A percentile compares a stretch with the other conserved stretches of the same genome.
phyloP scores from a whole-genome alignment of 2,113 vertebrate species.

The Maccullochella peelii region DNA sequence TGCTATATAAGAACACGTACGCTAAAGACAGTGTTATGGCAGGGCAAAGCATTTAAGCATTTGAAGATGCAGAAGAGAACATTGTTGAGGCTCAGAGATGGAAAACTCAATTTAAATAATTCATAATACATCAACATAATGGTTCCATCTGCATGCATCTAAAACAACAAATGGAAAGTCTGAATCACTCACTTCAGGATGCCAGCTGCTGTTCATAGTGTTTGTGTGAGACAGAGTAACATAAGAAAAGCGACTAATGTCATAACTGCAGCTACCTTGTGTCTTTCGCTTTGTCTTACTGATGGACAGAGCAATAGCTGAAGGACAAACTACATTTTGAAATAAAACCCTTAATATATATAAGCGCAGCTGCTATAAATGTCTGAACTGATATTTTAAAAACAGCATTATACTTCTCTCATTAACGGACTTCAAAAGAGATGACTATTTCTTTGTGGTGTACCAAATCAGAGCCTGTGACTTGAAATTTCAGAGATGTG shows the following conservation, averaged over 20 bases:
- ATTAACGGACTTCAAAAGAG: neutral
- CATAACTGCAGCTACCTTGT: neutral
- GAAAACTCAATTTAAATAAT: constrained; percentile 38
- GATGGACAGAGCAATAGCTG: neutral
- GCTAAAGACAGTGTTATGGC: too few species aligned
- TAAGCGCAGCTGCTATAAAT: neutral
- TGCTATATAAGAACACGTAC: neutral
- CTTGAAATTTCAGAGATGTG: neutral
- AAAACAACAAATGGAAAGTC: neutral
- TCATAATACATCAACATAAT: constrained; percentile 3
- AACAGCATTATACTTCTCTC: neutral
- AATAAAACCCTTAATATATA: neutral
- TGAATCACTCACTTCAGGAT: neutral
- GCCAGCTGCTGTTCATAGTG: neutral
- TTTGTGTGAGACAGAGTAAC: neutral
- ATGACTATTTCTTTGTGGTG: neutral
- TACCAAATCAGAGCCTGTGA: neutral
- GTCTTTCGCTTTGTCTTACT: neutral
- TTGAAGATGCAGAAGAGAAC: neutral
- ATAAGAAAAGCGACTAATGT: neutral
- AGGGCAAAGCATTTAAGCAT: constrained; percentile 3
- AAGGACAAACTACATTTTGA: neutral
- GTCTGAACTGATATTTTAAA: neutral
- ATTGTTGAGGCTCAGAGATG: neutral
- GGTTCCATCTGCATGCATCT: neutral